Evolutionary conservation across 2,888 invertebrate species (phyloP).

Genomic region (Ellobium chinense): DNA sequence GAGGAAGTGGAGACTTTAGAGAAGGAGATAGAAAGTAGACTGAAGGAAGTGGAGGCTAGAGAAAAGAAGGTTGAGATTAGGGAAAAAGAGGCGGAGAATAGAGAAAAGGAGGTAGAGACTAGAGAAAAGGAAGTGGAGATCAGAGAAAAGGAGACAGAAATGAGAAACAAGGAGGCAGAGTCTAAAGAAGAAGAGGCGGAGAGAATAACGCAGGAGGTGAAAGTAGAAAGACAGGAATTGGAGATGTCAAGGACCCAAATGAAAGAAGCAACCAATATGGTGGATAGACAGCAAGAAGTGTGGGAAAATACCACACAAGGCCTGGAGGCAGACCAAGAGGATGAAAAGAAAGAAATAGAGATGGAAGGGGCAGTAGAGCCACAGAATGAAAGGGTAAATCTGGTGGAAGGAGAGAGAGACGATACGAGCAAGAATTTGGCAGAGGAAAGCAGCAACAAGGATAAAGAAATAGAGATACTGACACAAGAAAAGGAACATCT

Average conservation of each 20-base stretch:
- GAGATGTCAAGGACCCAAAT: background rate
- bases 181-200: background rate
- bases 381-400: no score
- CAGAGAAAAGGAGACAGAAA: no score
- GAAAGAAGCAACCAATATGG: background rate
- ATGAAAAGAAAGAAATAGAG: no score
- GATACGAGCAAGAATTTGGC: no score
- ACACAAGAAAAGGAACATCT: background rate
- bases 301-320: background rate
- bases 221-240: background rate
- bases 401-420: no score
- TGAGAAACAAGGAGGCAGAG: background rate
- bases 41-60: background rate
- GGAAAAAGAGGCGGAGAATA: background rate
- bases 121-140: background rate
- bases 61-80: background rate
- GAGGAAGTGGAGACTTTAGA: no score
- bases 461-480: no score
- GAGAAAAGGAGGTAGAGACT: background rate
- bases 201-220: no score
- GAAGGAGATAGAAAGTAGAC: no score
- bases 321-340: background rate
- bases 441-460: no score
- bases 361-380: no score
- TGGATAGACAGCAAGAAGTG: background rate